Base-by-base conservation (phyloP, 1,140 invertebrate species). In the Drosophila asahinai region DNA sequence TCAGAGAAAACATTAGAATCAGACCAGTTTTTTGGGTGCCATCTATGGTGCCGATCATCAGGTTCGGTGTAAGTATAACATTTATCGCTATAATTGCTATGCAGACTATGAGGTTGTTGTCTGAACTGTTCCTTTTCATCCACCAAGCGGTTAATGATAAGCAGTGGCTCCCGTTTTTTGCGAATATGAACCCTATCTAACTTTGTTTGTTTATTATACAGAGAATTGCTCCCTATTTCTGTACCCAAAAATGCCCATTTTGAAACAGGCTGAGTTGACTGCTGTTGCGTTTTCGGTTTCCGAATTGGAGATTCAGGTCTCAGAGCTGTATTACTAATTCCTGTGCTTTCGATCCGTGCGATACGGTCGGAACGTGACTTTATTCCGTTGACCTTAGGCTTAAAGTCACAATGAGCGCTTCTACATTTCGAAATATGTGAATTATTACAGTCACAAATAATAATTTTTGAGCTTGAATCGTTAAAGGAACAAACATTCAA, bases 301-400 rank as follows among this genome's bases (percentile, higher is more conserved):
- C 71, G 77, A 47, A 86, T 86, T 19, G 61, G 70, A n/a, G 76
- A 80, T 3, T 47, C 36, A 2, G 54, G 30, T 12, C 14, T 30
- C 9, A 36, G 15, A 55, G 27, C 40, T 40, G 42, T 14, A 19
- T 72, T 59, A 27, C 60, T 40, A 2, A 22, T 7, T 57, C 89
- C 77, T 3, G 52, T 60, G 5, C 63, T 55, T 15, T 92, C 91
- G 17, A 92, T 92, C 36, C 71, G 78, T 3, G 87, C 87, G 25
- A 92, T 92, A 33, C 91, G 91, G 71, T 91, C 91, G 1, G 87
- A 83, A 0, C 91, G 75, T 12, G 91, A 89, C 25, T 81, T 77
- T 3, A 82, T 67, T 11, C 91, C 84, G 1, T 30, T 51, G 11
- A 27, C 42, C 3, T 68, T 52, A 12, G 47, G 49, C 5, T 51